Percentiles rank a stretch among this genome's conserved stretches.
phyloP scores from a whole-genome alignment of 2,797 vertebrate genomes.

The Merluccius polli region DNA sequence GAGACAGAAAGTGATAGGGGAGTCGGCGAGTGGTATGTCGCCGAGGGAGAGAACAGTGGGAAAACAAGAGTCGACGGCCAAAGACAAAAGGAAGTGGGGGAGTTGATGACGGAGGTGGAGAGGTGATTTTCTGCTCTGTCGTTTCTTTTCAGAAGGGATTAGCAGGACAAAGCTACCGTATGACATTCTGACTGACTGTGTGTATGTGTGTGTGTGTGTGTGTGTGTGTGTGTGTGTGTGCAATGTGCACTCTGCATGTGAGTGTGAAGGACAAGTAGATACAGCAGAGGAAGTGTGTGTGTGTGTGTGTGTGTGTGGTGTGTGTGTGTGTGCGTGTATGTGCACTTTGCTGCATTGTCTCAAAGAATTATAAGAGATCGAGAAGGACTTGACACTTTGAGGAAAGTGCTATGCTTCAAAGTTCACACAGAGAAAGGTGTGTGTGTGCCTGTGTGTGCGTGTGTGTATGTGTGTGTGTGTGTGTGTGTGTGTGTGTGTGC shows the following conservation, averaged over 20 bases:
- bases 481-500: constrained; percentile 22
- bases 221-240: constrained; percentile 3
- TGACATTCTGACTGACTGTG: constrained; percentile 55
- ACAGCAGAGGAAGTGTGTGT: constrained; percentile 26
- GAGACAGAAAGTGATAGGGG: not conserved
- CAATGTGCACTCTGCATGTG: not conserved
- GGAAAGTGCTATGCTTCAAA: constrained; percentile 9
- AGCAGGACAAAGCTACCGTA: constrained; percentile 62
- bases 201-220: constrained; percentile 5
- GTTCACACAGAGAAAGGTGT: not conserved
- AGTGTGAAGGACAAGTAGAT: not conserved
- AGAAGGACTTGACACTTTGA: constrained; percentile 47
- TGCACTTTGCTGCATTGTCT: constrained; percentile 60
- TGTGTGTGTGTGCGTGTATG: constrained; percentile 8
- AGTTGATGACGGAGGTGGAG: constrained; percentile 71
- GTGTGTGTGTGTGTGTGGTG: constrained; percentile 6
- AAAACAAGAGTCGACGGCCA: constrained; percentile 56
- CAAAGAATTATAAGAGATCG: constrained; percentile 55
- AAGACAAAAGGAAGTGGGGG: constrained; percentile 67
- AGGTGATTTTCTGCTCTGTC: constrained; percentile 76
- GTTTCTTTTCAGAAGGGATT: constrained; percentile 74
- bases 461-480: constrained; percentile 15
- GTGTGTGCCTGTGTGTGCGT: constrained; percentile 8
- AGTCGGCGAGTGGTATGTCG: constrained; percentile 6
- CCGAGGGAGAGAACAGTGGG: constrained; percentile 17